Base-by-base conservation (phyloP, 2,888 invertebrate genomes). In the Pycnomerus fuliginosus region DNA sequence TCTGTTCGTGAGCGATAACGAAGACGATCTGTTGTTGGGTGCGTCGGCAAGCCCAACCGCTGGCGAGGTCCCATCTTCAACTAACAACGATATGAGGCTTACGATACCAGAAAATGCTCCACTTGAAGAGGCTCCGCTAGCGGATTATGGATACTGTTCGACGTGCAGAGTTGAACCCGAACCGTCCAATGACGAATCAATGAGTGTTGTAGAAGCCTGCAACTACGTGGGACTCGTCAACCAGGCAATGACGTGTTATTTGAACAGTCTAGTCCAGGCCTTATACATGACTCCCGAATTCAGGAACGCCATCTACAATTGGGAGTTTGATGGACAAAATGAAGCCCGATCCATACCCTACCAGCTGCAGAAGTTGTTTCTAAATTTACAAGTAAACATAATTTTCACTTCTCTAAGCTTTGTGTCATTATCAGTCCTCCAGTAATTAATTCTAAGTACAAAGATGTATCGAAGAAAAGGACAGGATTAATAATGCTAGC, bases 201-300 rank as follows among this genome's bases (percentile, higher is more conserved):
- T 31, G 30, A 36, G 30, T 31, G 32, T 39, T 13, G 48, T 44
- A 13, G 66, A 65, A 38, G 55, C 59, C 20, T 7, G 4, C 7
- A 68, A 64, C 44, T 88, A 85, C 69, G 87, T 90, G 5, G 91
- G 90, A 20, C 74, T 91, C 33, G 89, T 90, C 4, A 91, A 91
- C 70, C 89, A 91, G 70, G 91, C 91, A 1, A 93, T 92, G 91
- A 93, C 92, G 0, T 93, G 93, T 67, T 93, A 93, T 68, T 75
- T 93, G 43, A 93, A 93, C 73, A 90, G 90, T 71, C 75, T 93
- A 29, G 74, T 93, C 14, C 93, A 93, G 73, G 87, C 91, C 0
- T 74, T 93, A 3, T 93, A 80, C 65, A 93, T 93, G 90, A 93
- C 92, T 1, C 93, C 93, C 1, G 92, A 93, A 71, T 93, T 93